Conservation (phyloP, 1,140 invertebrate genomes). For the Magallana gigas region DNA sequence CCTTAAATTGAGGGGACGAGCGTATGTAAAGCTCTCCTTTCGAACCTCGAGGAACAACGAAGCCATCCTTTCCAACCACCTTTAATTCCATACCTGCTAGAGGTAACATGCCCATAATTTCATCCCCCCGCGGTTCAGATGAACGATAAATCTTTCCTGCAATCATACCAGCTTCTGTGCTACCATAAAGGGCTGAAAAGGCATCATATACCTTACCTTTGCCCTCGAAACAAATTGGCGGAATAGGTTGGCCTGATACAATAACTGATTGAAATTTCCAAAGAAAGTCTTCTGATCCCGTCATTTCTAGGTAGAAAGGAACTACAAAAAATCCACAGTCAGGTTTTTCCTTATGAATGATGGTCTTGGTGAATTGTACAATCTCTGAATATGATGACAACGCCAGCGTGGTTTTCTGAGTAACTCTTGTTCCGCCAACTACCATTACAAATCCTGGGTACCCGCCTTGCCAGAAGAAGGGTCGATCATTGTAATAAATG, state of each 20-base stretch:
- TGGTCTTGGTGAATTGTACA: neutral
- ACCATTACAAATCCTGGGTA: neutral
- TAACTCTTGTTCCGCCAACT: neutral
- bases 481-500: neutral
- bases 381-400: neutral
- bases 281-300: neutral
- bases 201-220: neutral
- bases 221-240: neutral
- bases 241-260: neutral
- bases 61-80: neutral
- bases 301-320: neutral
- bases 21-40: constrained; percentile 37
- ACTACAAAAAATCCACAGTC: neutral
- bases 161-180: neutral
- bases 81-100: constrained; percentile 32
- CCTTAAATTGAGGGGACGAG: neutral
- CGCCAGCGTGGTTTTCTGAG: neutral
- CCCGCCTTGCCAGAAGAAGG: constrained; percentile 5
- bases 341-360: neutral
- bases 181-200: neutral
- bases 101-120: neutral
- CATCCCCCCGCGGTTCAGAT: neutral
- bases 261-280: neutral
- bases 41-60: neutral
- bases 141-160: neutral